Percentiles rank a stretch among this genome's conserved stretches.
Evolutionary conservation across 1,140 invertebrate genomes (phyloP).

Genomic region (Drosophila subobscura): DNA sequence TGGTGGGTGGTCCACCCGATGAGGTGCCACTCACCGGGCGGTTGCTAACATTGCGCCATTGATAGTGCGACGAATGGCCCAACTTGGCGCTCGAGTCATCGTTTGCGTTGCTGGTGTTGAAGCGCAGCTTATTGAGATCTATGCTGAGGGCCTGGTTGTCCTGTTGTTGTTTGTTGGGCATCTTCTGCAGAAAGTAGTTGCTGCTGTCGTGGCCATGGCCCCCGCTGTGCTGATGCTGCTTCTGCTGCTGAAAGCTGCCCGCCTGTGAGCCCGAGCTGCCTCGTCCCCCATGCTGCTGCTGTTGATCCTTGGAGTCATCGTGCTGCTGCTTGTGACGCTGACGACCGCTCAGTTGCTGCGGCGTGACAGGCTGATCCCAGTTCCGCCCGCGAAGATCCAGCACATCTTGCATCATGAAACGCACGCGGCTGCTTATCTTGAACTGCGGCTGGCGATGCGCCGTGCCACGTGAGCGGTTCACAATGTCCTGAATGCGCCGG

Average conservation of each 20-base stretch:
- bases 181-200: slow-evolving; percentile 71
- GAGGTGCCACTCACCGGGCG: slow-evolving; percentile 48
- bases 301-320: slow-evolving; percentile 53
- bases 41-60: slow-evolving; percentile 66
- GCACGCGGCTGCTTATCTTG: slow-evolving; percentile 78
- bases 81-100: slow-evolving; percentile 62
- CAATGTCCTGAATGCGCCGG: slow-evolving; percentile 74
- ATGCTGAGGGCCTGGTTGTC: slow-evolving; percentile 73
- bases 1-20: slow-evolving; percentile 1
- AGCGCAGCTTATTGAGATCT: slow-evolving; percentile 74
- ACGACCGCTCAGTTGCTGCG: slow-evolving; percentile 15
- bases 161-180: slow-evolving; percentile 65
- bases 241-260: slow-evolving; percentile 30
- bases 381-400: slow-evolving; percentile 92
- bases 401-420: slow-evolving; percentile 92
- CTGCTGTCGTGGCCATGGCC: slow-evolving; percentile 51
- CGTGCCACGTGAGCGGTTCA: slow-evolving; percentile 60
- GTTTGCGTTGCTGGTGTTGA: slow-evolving; percentile 58
- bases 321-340: slow-evolving; percentile 53
- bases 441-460: slow-evolving; percentile 41
- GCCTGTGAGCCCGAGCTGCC: slow-evolving; percentile 14
- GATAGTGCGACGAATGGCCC: slow-evolving; percentile 63
- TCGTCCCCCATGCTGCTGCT: slow-evolving; percentile 29
- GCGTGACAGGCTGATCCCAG: slow-evolving; percentile 86
- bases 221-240: slow-evolving; percentile 42